Evolutionary conservation across 2,797 vertebrate species (phyloP).

Genomic region (Hemitrygon akajei): DNA sequence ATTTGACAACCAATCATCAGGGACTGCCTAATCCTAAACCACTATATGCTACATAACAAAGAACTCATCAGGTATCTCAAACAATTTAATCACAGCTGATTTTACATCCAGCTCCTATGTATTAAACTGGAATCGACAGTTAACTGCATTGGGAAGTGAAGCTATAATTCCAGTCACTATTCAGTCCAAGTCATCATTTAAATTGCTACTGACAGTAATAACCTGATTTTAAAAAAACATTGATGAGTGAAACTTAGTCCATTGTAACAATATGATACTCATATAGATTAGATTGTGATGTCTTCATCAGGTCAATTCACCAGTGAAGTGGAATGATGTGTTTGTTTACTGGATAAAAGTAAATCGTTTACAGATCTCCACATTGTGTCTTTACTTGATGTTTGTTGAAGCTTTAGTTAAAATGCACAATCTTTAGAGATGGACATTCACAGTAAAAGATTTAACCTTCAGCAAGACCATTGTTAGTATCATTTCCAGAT

Average conservation of each 20-base stretch:
- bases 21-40: slow-evolving; percentile 1
- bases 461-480: background rate
- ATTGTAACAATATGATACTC: slow-evolving; percentile 13
- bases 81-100: slow-evolving; percentile 34
- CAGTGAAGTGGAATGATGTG: slow-evolving; percentile 11
- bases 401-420: background rate
- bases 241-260: background rate
- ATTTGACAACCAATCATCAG: slow-evolving; percentile 21
- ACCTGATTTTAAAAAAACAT: background rate
- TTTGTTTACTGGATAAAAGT: background rate
- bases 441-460: background rate
- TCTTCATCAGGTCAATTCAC: slow-evolving; percentile 17
- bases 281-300: slow-evolving; percentile 26
- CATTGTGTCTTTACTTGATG: background rate
- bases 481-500: background rate
- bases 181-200: background rate
- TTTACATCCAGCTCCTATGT: background rate
- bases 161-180: slow-evolving; percentile 18
- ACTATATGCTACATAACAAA: background rate
- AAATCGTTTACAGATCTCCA: background rate
- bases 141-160: slow-evolving; percentile 8
- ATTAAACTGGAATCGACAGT: slow-evolving; percentile 30
- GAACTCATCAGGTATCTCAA: slow-evolving; percentile 17
- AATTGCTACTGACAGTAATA: slow-evolving; percentile 16
- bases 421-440: background rate